phyloP scores from a whole-genome alignment of 2,113 vertebrate species.

The Centrocercus urophasianus region DNA sequence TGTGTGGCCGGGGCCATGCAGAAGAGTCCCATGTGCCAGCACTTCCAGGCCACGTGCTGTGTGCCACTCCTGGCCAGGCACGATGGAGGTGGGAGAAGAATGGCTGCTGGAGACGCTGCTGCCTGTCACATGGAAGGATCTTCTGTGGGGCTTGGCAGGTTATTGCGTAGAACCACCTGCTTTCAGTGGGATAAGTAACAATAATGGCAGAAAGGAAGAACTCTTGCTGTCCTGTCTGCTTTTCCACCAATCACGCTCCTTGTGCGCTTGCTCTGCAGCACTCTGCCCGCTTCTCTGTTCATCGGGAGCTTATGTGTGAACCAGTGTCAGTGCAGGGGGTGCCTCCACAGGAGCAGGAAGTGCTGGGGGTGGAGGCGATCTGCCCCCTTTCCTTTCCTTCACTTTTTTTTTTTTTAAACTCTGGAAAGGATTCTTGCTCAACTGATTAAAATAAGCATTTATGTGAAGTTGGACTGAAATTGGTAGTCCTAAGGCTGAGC shows the following conservation, averaged over 20 bases:
- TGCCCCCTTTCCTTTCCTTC: background rate
- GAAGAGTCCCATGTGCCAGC: background rate
- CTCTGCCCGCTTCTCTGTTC: background rate
- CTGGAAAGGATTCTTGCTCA: background rate
- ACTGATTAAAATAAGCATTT: background rate
- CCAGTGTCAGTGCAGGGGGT: rapidly evolving
- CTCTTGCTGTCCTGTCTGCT: background rate
- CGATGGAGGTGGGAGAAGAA: background rate
- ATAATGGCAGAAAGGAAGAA: background rate
- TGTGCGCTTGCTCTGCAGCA: background rate
- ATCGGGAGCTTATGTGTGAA: background rate
- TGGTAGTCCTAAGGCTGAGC: background rate
- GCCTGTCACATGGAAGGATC: background rate
- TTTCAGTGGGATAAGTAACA: background rate
- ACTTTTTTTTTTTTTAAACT: background rate
- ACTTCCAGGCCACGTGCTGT: rapidly evolving
- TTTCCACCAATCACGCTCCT: background rate
- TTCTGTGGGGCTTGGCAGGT: background rate
- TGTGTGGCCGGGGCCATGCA: background rate
- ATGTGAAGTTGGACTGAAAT: background rate
- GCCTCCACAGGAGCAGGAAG: background rate
- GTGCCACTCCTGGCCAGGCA: rapidly evolving
- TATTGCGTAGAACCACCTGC: rapidly evolving
- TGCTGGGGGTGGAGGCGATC: rapidly evolving
- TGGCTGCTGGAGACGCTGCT: background rate